Evolutionary conservation across 53 echinoderm and acorn worm species (phyloP), one percentile per base, ranked within the genome.

Genomic region (Pentamera pediparva): DNA sequence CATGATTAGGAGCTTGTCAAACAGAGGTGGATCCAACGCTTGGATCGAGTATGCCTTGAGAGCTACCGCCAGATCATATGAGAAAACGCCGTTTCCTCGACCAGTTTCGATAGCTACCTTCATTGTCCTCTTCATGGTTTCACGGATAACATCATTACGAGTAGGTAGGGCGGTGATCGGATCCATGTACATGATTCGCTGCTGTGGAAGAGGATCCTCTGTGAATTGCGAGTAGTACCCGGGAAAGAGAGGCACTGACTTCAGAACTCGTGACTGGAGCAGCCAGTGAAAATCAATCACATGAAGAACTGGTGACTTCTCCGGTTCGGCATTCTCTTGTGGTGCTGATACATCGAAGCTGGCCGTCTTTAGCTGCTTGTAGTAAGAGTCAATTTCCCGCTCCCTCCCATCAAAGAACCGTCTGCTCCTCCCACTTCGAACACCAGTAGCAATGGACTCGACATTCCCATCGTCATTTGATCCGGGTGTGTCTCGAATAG

Each of bases 41-140:
- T 85, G 85, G 36, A 85, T 85, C 3, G 79, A 74, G 63, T 50
- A 74, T 61, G 85, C 85, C 19, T 73, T 78, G 34, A 84, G 53
- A 59, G 84, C 84, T 1, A 85, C 85, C 24, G 79, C 79, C 31
- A 85, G 69, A 37, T 85, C 79, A 70, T 86, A 86, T 33, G 77
- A 70, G 28, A 86, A 76, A 48, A 81, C 70, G 25, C 56, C 77
- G 36, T 69, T 81, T 17, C 77, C 71, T 35, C 77, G 76, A 12
- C 26, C 11, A 53, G 81, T 81, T 49, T 86, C 81, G 10, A 35
- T 33, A 3, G 72, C 86, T 20, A 81, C 77, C 2, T 70, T 59
- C 59, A 86, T 67, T 6, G 41, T 15, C 59, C 79, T 79, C 17
- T 17, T 48, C 81, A 86, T 76, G 5, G 81, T 86, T 61, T 86